Evolutionary conservation across 2,888 invertebrate genomes (phyloP).

Genomic region (Drosophila gaucha): DNA sequence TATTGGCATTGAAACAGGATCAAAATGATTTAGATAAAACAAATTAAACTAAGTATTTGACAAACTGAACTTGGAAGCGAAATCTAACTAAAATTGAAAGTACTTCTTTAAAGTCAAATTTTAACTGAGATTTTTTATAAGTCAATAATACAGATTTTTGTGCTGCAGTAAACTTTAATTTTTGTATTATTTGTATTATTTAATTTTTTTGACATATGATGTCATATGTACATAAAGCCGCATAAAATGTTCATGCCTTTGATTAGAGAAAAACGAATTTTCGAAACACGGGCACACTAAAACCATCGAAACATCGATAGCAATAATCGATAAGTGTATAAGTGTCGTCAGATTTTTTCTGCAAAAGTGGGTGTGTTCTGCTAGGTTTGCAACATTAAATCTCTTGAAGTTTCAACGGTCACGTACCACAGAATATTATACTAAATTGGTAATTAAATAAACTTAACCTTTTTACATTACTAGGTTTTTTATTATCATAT

Average conservation of each 20-base stretch:
- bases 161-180: too few species aligned
- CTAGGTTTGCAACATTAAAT: slow-evolving; percentile 10
- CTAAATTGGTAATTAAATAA: slow-evolving; percentile 5
- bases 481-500: background rate
- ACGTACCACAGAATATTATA: slow-evolving; percentile 5
- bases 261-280: background rate
- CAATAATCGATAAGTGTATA: slow-evolving; percentile 16
- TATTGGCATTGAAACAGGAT: too few species aligned
- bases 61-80: background rate
- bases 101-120: too few species aligned
- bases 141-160: too few species aligned
- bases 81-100: too few species aligned
- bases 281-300: slow-evolving; percentile 24
- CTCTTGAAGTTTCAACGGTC: slow-evolving; percentile 30
- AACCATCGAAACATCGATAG: slow-evolving; percentile 11
- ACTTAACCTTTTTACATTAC: background rate
- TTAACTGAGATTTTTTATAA: too few species aligned
- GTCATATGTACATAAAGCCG: background rate
- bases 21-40: too few species aligned
- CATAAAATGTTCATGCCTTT: too few species aligned
- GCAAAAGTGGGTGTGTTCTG: slow-evolving; percentile 50
- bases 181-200: background rate
- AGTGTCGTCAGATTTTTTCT: slow-evolving; percentile 44
- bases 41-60: background rate
- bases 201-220: background rate